Base-by-base conservation (phyloP, 2,888 invertebrate genomes). In the Rhamphomyia laevipes region DNA sequence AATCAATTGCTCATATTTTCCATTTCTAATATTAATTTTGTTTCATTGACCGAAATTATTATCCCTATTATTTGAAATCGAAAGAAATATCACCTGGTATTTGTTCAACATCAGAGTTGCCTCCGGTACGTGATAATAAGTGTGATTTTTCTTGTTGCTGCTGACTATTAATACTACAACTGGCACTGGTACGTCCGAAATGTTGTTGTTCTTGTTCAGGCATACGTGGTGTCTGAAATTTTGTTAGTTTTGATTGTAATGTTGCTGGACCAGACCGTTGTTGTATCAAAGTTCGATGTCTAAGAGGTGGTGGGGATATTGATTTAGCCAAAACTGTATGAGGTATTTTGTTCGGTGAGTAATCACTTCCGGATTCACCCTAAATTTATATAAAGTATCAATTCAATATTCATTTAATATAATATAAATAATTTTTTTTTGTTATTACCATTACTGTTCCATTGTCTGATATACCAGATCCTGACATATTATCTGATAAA, bases 331-430 rank as follows among this genome's bases (percentile, higher is more conserved):
- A 62, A 62, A 66, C 61, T 59, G 66, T 66, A 63, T 67, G 70
- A 64, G 71, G 70, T 67, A 71, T 63, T 67, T 71, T 71, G 63
- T 71, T 71, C 63, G 80, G 80, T 66, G 80, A 80, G 62, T 78
- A 78, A 68, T 80, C 80, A 68, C 77, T 80, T 61, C 79, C 78
- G 57, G 78, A 78, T 70, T 80, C 80, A 61, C 80, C 77, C 80
- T 80, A 35, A n/a, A 6, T 33, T 33, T 33, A n/a, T 7, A 35
- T 13, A 35, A 67, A n/a, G n/a, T n/a, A n/a, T n/a, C n/a, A n/a
- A 15, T 69, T 61, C 9, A n/a, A 5, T 31, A n/a, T 18, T 6
- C 12, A 13, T 33, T 35, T 35, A 13, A 35, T n/a, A 5, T 35
- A 13, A 35, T n/a, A n/a, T 13, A 2, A 35, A n/a, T n/a, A 35